These are phyloP conservation scores for Charanyca ferruginea DNA, from an alignment of 2,888 invertebrate genomes.

Conservation along the genomic window DNA sequence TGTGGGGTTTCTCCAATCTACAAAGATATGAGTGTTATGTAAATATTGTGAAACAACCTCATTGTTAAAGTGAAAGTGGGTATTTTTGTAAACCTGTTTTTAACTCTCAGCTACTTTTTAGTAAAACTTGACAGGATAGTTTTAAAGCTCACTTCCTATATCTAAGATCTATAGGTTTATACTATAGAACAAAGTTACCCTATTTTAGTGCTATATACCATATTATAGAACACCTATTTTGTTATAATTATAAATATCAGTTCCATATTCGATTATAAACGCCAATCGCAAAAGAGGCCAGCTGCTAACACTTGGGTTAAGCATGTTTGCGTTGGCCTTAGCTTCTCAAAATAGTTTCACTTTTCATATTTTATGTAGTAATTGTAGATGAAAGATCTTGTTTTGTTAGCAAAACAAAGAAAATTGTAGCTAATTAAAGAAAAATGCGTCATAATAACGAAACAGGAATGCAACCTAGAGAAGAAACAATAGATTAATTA, in stretches of 20 bases:
- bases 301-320: slow-evolving; percentile 1
- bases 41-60: neutral
- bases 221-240: no score
- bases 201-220: no score
- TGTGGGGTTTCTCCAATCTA: slow-evolving; percentile 93
- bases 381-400: neutral
- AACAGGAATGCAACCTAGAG: slow-evolving; percentile 14
- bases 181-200: no score
- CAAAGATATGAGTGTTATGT: slow-evolving; percentile 51
- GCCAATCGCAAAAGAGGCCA: neutral
- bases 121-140: slow-evolving; percentile 8
- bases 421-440: slow-evolving; percentile 19
- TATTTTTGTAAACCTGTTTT: neutral
- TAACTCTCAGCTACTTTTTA: neutral
- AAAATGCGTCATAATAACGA: slow-evolving; percentile 6
- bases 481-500: slow-evolving; percentile 27
- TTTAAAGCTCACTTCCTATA: neutral
- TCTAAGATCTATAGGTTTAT: no score
- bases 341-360: slow-evolving; percentile 40
- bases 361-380: neutral
- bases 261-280: neutral
- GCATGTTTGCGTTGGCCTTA: slow-evolving; percentile 12
- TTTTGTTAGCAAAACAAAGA: slow-evolving; percentile 12
- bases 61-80: slow-evolving; percentile 33
- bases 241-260: no score